Evolutionary conservation across 2,113 vertebrate species (phyloP).

Genomic region (Lanius ludovicianus): DNA sequence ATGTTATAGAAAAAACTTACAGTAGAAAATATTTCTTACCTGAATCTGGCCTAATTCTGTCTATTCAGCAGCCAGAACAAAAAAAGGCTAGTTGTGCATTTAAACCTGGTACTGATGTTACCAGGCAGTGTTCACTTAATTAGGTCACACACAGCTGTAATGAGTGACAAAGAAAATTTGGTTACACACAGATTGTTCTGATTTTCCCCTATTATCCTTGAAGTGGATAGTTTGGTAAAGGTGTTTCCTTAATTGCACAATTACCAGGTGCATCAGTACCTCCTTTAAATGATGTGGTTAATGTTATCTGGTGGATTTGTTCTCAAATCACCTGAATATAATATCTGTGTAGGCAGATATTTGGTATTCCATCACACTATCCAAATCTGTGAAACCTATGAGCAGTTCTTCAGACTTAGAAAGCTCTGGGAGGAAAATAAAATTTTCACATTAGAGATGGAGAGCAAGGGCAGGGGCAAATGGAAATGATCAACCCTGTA

Average conservation of each 20-base stretch:
- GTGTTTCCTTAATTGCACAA: background rate
- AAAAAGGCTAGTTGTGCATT: background rate
- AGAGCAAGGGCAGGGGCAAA: background rate
- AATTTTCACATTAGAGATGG: background rate
- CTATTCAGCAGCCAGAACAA: background rate
- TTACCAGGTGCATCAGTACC: background rate
- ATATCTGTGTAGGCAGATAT: background rate
- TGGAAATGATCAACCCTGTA: rapidly evolving
- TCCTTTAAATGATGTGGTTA: background rate
- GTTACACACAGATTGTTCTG: background rate
- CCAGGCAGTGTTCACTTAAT: background rate
- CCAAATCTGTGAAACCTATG: background rate
- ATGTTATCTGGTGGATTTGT: background rate
- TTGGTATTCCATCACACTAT: background rate
- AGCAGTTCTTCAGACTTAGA: background rate
- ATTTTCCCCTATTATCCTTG: background rate
- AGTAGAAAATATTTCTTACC: background rate
- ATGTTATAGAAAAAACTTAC: background rate
- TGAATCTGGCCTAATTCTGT: background rate
- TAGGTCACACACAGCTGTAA: background rate
- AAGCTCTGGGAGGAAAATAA: background rate
- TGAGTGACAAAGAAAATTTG: background rate
- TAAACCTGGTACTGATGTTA: background rate
- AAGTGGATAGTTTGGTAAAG: background rate
- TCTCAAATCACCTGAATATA: background rate